Evolutionary conservation across 2,113 vertebrate genomes (phyloP), one percentile per base, ranked within the genome.

Genomic region (Petroica traversi): DNA sequence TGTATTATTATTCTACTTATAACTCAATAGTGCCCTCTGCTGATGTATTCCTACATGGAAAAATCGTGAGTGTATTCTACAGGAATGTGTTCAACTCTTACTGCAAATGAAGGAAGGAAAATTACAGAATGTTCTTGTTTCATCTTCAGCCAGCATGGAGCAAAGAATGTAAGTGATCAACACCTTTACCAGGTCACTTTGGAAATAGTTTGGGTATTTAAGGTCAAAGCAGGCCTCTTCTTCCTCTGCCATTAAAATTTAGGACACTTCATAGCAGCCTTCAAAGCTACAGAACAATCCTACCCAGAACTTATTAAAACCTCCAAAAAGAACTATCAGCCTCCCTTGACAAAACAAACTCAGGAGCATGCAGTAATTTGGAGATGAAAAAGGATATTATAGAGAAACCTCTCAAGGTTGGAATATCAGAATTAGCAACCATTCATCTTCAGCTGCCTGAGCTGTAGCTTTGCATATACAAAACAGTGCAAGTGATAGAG

Each of bases 1-100:
- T 1, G 9, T 11, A 23, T 41, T 33, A 14, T 74, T 33, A 22
- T 46, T 82, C 7, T 54, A 66, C 95, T 78, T 51, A 24, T 81
- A 73, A 75, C 84, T 92, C 88, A 88, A 95, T 85, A 82, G 76
- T 62, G 96, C 96, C 95, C 95, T 93, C 97, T 97, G 94, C 93
- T 93, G 97, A 73, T 72, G 19, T 5, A 54, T 54, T 49, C 29
- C 13, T 34, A 68, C 18, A 41, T 0, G 3, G 55, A 22, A 67
- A 78, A 84, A 57, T 5, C 9, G 8, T 0, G 5, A 88, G 24
- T 23, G 5, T 43, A 2, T 11, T 5, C 34, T 61, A 31, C 0
- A 6, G 41, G 23, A 69, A 59, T 16, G 11, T 40, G 58, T 31
- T n/a, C n/a, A n/a, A 34, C 3, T n/a, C 38, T 19, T 49, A 24